Conservation (phyloP, 1,140 invertebrate genomes). For the Temnothorax nylanderi region DNA sequence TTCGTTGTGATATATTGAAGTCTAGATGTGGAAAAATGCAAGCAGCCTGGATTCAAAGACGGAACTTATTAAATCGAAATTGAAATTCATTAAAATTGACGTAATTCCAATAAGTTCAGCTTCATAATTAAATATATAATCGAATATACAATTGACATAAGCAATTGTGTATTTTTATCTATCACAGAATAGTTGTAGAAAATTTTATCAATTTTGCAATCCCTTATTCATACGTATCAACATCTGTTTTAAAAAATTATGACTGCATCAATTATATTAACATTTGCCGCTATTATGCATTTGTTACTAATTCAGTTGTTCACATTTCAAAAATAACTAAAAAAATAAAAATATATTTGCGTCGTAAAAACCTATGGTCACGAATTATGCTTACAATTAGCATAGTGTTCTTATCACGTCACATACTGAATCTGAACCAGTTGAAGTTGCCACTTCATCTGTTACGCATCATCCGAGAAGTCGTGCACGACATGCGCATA, state of each 20-base stretch:
- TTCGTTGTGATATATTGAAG: constrained; percentile 30
- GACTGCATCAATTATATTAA: not conserved
- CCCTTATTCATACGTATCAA: not conserved
- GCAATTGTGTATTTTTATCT: not conserved
- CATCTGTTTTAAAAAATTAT: not conserved
- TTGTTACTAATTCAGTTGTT: not conserved
- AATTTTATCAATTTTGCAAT: not conserved
- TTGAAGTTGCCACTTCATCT: no score
- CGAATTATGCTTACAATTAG: not conserved
- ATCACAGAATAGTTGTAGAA: no score
- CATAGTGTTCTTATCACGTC: not conserved
- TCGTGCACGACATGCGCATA: no score
- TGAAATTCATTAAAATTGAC: not conserved
- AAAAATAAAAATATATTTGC: not conserved
- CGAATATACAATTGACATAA: not conserved
- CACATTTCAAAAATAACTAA: not conserved
- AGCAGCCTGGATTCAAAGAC: not conserved
- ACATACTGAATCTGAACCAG: no score
- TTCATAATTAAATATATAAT: not conserved
- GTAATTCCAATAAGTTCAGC: not conserved
- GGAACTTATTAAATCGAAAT: not conserved
- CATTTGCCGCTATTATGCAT: not conserved
- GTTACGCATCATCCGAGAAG: no score
- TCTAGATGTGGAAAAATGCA: constrained; percentile 7
- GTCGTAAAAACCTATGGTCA: not conserved